Evolutionary conservation across 2,113 vertebrate species (phyloP).

Genomic region (Passer montanus): DNA sequence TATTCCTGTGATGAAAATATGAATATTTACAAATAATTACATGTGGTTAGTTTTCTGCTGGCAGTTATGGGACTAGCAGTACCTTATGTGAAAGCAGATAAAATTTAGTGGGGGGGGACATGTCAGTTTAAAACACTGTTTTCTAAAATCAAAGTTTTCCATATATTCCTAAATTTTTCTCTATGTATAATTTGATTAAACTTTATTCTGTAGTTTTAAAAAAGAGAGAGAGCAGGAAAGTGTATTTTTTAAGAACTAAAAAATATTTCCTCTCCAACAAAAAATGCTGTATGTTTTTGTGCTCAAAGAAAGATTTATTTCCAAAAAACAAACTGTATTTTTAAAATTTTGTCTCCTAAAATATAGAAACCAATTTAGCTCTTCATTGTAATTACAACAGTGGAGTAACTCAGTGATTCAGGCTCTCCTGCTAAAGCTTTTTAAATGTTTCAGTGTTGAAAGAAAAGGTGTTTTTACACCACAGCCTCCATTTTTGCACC

Average conservation of each 20-base stretch:
- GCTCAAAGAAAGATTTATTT: background rate
- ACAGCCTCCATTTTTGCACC: background rate
- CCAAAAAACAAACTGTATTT: background rate
- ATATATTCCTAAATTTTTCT: background rate
- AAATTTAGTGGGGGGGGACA: background rate
- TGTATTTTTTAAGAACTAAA: background rate
- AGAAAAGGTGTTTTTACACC: background rate
- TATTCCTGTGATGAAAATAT: background rate
- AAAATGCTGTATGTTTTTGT: background rate
- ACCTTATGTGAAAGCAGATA: background rate
- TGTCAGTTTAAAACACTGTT: background rate
- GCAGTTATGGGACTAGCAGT: background rate
- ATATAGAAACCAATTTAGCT: background rate
- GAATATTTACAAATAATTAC: background rate
- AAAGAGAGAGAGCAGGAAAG: background rate
- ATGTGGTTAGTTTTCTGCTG: background rate
- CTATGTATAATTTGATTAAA: background rate
- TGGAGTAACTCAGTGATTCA: background rate
- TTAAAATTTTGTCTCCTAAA: background rate
- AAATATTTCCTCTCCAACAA: background rate
- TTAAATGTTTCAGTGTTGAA: background rate
- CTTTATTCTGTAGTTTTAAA: background rate
- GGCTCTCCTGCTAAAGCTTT: background rate
- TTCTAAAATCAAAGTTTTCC: background rate
- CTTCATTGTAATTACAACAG: accelerated